Evolutionary conservation across 1,140 invertebrate genomes (phyloP).

Genomic region (Zaprionus taronus): DNA sequence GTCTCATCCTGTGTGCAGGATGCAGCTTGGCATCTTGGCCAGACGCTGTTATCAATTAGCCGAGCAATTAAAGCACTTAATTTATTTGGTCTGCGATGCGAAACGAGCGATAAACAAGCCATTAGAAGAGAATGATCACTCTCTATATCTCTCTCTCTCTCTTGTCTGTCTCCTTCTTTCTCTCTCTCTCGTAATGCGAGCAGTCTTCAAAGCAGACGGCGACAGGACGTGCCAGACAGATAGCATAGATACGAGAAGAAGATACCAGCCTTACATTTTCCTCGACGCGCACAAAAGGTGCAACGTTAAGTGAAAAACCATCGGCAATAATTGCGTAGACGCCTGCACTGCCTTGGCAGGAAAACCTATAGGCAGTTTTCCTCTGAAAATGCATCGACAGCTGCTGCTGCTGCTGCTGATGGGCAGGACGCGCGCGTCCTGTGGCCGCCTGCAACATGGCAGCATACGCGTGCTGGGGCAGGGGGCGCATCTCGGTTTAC

Average conservation of each 20-base stretch:
- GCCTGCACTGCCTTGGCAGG: background rate
- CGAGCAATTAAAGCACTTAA: constrained; percentile 51
- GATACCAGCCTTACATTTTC: constrained; percentile 5
- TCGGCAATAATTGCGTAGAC: constrained; percentile 43
- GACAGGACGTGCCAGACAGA: constrained; percentile 33
- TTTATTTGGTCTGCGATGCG: constrained; percentile 45
- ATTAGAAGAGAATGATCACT: constrained; percentile 23
- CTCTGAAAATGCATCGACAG: constrained; percentile 19
- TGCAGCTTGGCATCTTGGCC: constrained; percentile 1
- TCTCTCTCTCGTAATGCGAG: constrained; percentile 21
- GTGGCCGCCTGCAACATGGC: constrained; percentile 16
- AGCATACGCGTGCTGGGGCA: constrained; percentile 30
- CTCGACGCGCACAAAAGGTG: constrained; percentile 26
- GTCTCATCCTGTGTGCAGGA: background rate
- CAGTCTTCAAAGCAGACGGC: constrained; percentile 44
- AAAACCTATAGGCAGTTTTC: constrained; percentile 25
- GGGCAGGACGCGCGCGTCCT: constrained; percentile 46
- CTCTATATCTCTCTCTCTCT: no score
- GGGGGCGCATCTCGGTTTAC: background rate
- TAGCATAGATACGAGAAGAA: background rate
- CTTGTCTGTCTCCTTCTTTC: background rate
- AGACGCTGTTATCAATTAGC: constrained; percentile 50
- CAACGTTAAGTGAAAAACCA: constrained; percentile 46
- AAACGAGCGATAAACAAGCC: constrained; percentile 42
- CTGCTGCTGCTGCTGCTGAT: constrained; percentile 39